Conservation (phyloP, 1,140 invertebrate species). For the Drosophila sp. region DNA sequence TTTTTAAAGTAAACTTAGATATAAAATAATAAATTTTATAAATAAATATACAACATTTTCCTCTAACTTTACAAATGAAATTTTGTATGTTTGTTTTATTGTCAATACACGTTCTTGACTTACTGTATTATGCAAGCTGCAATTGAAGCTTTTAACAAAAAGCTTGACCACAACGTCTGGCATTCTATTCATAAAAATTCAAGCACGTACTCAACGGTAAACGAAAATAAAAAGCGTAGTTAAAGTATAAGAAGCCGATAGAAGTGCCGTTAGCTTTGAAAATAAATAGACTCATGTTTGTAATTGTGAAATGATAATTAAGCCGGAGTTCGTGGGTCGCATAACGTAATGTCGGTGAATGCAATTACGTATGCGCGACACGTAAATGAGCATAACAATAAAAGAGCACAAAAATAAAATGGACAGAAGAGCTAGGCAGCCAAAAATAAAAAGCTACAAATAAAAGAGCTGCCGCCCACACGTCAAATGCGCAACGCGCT, state of each 20-base stretch:
- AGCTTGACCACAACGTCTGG: background rate
- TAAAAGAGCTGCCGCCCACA: background rate
- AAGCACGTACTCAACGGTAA: constrained; percentile 61
- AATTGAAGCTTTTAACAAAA: constrained; percentile 27
- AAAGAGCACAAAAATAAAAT: background rate
- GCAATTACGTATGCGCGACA: constrained; percentile 70
- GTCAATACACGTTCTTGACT: too few relatives aligned
- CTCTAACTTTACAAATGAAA: too few relatives aligned
- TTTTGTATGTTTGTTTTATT: too few relatives aligned
- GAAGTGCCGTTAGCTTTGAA: constrained; percentile 58
- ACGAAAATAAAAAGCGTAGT: constrained; percentile 38
- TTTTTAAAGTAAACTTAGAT: too few relatives aligned
- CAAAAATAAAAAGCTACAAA: constrained; percentile 19
- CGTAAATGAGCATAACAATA: constrained; percentile 73
- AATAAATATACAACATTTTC: too few relatives aligned
- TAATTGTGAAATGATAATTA: constrained; percentile 65
- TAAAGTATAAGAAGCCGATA: constrained; percentile 11
- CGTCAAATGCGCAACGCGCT: constrained; percentile 4
- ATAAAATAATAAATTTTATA: too few relatives aligned
- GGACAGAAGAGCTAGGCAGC: constrained; percentile 15
- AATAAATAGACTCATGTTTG: constrained; percentile 58
- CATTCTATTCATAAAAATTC: constrained; percentile 48
- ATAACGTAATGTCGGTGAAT: constrained; percentile 30
- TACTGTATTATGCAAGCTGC: constrained; percentile 59
- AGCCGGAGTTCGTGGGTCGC: constrained; percentile 24